Evolutionary conservation across 1,140 invertebrate genomes (phyloP).

Genomic region (Maniola jurtina): DNA sequence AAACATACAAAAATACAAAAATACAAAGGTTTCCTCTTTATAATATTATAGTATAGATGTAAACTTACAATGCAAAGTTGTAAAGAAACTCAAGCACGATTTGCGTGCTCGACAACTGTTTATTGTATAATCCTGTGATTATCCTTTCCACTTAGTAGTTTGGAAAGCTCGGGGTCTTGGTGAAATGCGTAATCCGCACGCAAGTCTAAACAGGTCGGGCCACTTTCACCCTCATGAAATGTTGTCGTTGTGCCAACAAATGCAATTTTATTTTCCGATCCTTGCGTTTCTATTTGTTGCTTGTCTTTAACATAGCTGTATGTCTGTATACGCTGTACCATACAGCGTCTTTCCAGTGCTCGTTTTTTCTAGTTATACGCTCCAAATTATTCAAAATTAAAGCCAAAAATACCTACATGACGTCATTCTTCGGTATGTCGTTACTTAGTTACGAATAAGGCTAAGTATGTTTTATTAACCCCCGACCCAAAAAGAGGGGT

Average conservation of each 20-base stretch:
- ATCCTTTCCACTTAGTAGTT: slow-evolving; percentile 32
- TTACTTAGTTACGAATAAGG: too few relatives aligned
- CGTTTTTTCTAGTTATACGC: too few relatives aligned
- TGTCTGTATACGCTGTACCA: too few relatives aligned
- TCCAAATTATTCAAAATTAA: too few relatives aligned
- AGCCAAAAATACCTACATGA: too few relatives aligned
- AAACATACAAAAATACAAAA: too few relatives aligned
- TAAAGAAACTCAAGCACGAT: not conserved
- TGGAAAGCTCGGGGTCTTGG: slow-evolving; percentile 43
- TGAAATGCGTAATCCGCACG: slow-evolving; percentile 34
- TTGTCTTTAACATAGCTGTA: not conserved
- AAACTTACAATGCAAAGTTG: not conserved
- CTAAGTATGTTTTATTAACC: too few relatives aligned
- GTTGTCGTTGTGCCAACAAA: slow-evolving; percentile 23
- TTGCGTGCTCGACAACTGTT: slow-evolving; percentile 4
- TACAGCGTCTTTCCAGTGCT: too few relatives aligned
- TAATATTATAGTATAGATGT: too few relatives aligned
- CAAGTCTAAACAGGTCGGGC: slow-evolving; percentile 40
- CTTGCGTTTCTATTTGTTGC: slow-evolving; percentile 15
- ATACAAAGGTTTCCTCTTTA: too few relatives aligned
- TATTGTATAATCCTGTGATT: slow-evolving; percentile 20
- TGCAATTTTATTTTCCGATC: slow-evolving; percentile 21
- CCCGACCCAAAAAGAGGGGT: too few relatives aligned
- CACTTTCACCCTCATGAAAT: slow-evolving; percentile 51
- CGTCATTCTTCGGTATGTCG: too few relatives aligned